Evolutionary conservation across 2,888 invertebrate genomes (phyloP).

Genomic region (Agrotis ipsilon): DNA sequence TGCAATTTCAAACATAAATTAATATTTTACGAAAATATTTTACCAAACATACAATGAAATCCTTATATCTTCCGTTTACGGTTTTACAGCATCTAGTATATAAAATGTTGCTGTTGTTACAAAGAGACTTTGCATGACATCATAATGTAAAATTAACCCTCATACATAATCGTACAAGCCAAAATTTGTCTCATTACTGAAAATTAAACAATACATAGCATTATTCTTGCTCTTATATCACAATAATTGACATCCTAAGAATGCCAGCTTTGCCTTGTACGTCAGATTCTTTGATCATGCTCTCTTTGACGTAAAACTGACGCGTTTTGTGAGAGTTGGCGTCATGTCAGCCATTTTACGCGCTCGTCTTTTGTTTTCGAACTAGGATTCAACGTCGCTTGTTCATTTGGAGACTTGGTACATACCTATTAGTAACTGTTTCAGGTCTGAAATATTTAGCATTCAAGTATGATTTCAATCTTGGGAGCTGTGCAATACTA

Average conservation of each 20-base stretch:
- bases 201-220: conserved; percentile 1
- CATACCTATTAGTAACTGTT: background rate
- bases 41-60: too few species aligned
- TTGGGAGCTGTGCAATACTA: too few species aligned
- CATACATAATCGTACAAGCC: background rate
- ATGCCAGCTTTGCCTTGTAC: conserved; percentile 18
- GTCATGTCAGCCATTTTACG: conserved; percentile 24
- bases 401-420: background rate
- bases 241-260: conserved; percentile 18
- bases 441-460: background rate
- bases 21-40: too few species aligned
- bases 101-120: too few species aligned
- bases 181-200: background rate
- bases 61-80: too few species aligned
- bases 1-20: too few species aligned
- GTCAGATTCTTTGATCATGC: conserved; percentile 40
- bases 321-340: conserved; percentile 29
- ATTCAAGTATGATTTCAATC: background rate
- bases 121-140: too few species aligned
- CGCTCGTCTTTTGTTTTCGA: conserved; percentile 33
- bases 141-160: background rate
- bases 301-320: conserved; percentile 38
- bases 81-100: background rate
- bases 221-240: background rate
- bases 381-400: conserved; percentile 13